Evolutionary conservation across 2,888 invertebrate species (phyloP).

Genomic region (Molorchus minor): DNA sequence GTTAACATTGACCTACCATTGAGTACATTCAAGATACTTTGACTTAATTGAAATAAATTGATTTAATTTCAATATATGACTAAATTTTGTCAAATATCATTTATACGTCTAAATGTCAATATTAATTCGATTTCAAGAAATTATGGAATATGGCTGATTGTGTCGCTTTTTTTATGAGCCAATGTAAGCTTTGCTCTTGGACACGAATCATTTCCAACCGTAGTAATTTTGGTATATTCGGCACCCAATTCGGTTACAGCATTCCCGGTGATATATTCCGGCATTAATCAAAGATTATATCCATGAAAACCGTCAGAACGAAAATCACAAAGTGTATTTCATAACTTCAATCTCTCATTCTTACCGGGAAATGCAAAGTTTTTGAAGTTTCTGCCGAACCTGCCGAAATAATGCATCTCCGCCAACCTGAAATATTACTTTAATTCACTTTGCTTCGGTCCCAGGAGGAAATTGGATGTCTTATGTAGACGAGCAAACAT

Average conservation of each 20-base stretch:
- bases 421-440: slow-evolving; percentile 5
- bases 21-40: too few relatives aligned
- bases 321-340: slow-evolving; percentile 24
- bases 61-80: too few relatives aligned
- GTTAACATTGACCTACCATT: too few relatives aligned
- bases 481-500: background rate
- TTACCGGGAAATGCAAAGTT: slow-evolving; percentile 24
- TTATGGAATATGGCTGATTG: too few relatives aligned
- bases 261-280: slow-evolving; percentile 15
- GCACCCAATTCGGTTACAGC: slow-evolving; percentile 1
- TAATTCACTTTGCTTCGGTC: slow-evolving; percentile 14
- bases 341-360: slow-evolving; percentile 20
- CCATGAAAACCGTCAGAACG: slow-evolving; percentile 18
- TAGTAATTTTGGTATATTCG: slow-evolving; percentile 12
- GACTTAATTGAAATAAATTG: too few relatives aligned
- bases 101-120: too few relatives aligned
- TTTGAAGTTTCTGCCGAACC: background rate
- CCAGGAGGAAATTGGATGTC: background rate
- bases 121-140: too few relatives aligned
- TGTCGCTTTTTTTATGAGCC: too few relatives aligned
- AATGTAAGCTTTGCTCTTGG: too few relatives aligned
- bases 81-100: too few relatives aligned
- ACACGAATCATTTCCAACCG: background rate
- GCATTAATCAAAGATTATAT: slow-evolving; percentile 29
- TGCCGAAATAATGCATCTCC: slow-evolving; percentile 12